Conservation (phyloP, 2,888 invertebrate genomes). For the Tenthredo mesomela region DNA sequence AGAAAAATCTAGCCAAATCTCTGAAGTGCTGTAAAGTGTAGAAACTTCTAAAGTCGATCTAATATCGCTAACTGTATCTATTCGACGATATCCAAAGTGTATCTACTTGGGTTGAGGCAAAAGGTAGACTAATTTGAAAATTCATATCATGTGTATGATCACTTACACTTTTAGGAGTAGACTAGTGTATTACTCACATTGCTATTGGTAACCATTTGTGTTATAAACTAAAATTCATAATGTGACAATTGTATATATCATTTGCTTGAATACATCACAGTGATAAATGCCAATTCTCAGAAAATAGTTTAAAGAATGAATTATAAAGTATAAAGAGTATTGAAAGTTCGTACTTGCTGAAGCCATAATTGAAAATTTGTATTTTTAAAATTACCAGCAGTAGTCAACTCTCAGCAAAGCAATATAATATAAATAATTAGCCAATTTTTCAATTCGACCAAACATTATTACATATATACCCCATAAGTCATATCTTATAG, state of each 20-base stretch:
- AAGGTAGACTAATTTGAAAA: conserved; percentile 69
- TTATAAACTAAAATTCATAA: conserved; percentile 59
- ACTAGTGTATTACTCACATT: conserved; percentile 43
- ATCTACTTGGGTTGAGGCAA: conserved; percentile 67
- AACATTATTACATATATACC: conserved; percentile 42
- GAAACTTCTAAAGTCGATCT: conserved; percentile 50
- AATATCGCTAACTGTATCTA: conserved; percentile 49
- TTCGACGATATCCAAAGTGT: conserved; percentile 49
- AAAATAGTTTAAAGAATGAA: neutral
- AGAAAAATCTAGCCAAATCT: conserved; percentile 50
- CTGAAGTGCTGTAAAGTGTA: conserved; percentile 33
- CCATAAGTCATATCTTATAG: neutral
- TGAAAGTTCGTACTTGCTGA: conserved; percentile 17
- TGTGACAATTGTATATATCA: conserved; percentile 66
- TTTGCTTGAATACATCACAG: conserved; percentile 43
- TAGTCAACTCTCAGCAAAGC: conserved; percentile 35
- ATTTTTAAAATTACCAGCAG: neutral
- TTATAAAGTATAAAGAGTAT: neutral
- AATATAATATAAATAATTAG: conserved; percentile 12
- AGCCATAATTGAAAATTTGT: conserved; percentile 27
- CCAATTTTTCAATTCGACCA: conserved; percentile 34
- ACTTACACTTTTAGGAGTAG: conserved; percentile 30
- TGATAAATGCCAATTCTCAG: conserved; percentile 45
- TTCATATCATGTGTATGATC: conserved; percentile 18
- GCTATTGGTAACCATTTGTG: conserved; percentile 45